Conservation (phyloP, 2,888 invertebrate genomes). For the Chesias legatella region DNA sequence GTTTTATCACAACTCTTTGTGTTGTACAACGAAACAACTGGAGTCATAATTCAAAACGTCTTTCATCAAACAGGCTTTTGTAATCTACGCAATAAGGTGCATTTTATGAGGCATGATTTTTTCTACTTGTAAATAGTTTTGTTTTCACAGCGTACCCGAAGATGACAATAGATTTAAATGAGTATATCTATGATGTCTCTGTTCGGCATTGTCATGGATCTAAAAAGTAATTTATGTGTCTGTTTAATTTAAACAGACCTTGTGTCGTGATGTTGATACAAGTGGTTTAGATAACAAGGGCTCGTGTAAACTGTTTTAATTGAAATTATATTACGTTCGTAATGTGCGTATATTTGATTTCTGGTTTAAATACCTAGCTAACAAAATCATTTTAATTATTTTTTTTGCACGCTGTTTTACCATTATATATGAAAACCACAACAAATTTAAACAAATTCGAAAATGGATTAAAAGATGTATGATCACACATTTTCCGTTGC, state of each 20-base stretch:
- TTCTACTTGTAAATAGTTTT: constrained; percentile 25
- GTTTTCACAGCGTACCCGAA: constrained; percentile 44
- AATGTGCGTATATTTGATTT: too few species aligned
- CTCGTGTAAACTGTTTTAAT: constrained; percentile 45
- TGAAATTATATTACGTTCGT: too few species aligned
- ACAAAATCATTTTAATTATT: too few species aligned
- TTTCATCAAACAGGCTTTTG: constrained; percentile 12
- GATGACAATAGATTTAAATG: constrained; percentile 76
- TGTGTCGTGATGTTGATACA: constrained; percentile 60
- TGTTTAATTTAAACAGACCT: constrained; percentile 47
- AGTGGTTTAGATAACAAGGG: constrained; percentile 51
- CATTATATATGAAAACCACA: too few species aligned
- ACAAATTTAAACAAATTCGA: too few species aligned
- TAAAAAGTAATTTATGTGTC: constrained; percentile 57
- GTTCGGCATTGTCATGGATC: constrained; percentile 52
- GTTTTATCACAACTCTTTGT: constrained; percentile 70
- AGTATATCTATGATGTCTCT: constrained; percentile 66
- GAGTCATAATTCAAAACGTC: constrained; percentile 2
- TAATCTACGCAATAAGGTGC: constrained; percentile 26
- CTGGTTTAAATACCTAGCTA: too few species aligned
- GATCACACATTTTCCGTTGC: too few species aligned
- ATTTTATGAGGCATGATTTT: constrained; percentile 27
- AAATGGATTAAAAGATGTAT: too few species aligned
- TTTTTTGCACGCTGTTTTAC: too few species aligned
- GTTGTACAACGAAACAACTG: constrained; percentile 28